Evolutionary conservation across 2,797 vertebrate species (phyloP).

Genomic region (Pelobates cultripes): DNA sequence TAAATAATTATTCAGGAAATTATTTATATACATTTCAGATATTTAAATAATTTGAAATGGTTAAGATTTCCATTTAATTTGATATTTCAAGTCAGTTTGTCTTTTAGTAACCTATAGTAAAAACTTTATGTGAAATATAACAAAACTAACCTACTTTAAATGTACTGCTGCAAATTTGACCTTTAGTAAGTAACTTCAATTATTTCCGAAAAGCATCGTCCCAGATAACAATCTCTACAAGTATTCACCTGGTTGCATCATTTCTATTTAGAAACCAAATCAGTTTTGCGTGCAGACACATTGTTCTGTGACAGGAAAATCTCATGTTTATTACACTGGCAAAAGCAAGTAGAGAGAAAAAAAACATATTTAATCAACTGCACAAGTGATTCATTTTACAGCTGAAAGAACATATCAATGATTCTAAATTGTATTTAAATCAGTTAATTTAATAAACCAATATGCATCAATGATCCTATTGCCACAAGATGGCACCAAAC

Average conservation of each 20-base stretch:
- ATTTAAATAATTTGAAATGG: too few relatives aligned
- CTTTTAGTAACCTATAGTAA: too few relatives aligned
- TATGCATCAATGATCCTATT: slow-evolving; percentile 1
- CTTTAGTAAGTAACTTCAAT: neutral
- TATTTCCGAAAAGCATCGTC: slow-evolving; percentile 20
- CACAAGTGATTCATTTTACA: slow-evolving; percentile 44
- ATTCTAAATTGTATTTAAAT: slow-evolving; percentile 39
- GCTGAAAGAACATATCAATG: slow-evolving; percentile 41
- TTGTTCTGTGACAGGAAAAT: slow-evolving; percentile 21
- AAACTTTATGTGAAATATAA: too few relatives aligned
- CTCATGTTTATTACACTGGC: slow-evolving; percentile 41
- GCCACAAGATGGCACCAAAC: slow-evolving; percentile 42
- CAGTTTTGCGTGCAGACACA: slow-evolving; percentile 40
- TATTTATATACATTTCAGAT: too few relatives aligned
- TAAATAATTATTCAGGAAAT: too few relatives aligned
- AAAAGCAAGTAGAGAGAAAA: slow-evolving; percentile 27
- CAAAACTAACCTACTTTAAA: too few relatives aligned
- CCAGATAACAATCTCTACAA: slow-evolving; percentile 26
- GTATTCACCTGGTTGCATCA: slow-evolving; percentile 25
- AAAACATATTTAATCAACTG: slow-evolving; percentile 39
- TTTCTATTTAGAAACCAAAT: slow-evolving; percentile 35
- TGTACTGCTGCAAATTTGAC: too few relatives aligned
- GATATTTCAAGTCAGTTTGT: too few relatives aligned
- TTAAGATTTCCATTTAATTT: too few relatives aligned
- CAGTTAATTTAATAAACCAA: slow-evolving; percentile 30